Conservation (phyloP, 2,888 invertebrate species). For the Oscheius sp. region DNA sequence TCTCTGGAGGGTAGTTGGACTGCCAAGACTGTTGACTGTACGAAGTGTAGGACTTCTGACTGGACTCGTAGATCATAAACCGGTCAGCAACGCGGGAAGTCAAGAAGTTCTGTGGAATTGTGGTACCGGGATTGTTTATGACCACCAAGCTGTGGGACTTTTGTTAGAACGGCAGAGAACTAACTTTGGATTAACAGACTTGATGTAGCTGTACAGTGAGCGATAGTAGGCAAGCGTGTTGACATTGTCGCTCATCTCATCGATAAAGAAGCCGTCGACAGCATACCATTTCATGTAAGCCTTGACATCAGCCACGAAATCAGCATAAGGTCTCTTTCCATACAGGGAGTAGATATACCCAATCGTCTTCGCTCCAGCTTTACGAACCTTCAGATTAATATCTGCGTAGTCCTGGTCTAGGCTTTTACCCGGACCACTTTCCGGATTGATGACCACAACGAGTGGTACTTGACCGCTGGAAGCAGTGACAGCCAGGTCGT, state of each 20-base stretch:
- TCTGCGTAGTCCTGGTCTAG: slow-evolving; percentile 3
- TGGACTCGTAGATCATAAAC: background rate
- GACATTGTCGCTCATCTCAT: slow-evolving; percentile 15
- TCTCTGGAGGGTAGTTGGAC: background rate
- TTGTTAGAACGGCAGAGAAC: background rate
- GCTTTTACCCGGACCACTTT: slow-evolving; percentile 11
- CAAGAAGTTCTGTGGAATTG: background rate
- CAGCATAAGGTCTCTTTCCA: background rate
- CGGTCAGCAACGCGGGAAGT: slow-evolving; percentile 10
- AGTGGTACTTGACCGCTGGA: background rate
- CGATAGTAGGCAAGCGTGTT: slow-evolving; percentile 8
- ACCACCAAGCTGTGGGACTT: background rate
- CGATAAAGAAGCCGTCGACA: slow-evolving; percentile 25
- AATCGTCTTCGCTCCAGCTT: background rate
- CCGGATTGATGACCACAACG: slow-evolving; percentile 11
- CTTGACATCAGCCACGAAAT: background rate
- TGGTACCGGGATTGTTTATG: slow-evolving; percentile 18
- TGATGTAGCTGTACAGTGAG: slow-evolving; percentile 25
- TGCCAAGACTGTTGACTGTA: slow-evolving; percentile 2
- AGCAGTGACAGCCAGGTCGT: background rate
- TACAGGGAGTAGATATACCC: slow-evolving; percentile 14
- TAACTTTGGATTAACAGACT: slow-evolving; percentile 5
- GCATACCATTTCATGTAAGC: slow-evolving; percentile 3
- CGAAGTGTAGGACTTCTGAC: background rate
- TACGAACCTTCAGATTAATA: background rate